Conservation (phyloP, 2,113 vertebrate species). For the Phylloscopus trochilus region DNA sequence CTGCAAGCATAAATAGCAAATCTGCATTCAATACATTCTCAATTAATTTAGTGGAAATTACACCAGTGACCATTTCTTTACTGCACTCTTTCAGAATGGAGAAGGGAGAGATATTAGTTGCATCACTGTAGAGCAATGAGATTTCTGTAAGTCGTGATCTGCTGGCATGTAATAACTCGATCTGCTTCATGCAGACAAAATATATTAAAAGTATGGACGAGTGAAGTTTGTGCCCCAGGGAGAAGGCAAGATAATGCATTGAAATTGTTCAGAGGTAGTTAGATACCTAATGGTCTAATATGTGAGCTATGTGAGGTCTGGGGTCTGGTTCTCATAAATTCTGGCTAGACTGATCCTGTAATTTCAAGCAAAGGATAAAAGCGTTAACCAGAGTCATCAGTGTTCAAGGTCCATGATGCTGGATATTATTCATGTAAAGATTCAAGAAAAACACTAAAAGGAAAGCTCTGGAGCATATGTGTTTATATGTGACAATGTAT, state of each 20-base stretch:
- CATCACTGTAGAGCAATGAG: slow-evolving; percentile 71
- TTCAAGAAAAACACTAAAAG: slow-evolving; percentile 72
- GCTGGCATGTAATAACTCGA: slow-evolving; percentile 81
- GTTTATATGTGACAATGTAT: not conserved
- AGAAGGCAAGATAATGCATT: slow-evolving; percentile 84
- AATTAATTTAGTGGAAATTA: slow-evolving; percentile 63
- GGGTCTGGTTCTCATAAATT: slow-evolving; percentile 88
- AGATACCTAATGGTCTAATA: slow-evolving; percentile 89
- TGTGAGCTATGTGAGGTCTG: slow-evolving; percentile 85
- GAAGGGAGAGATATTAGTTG: slow-evolving; percentile 62
- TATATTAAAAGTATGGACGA: slow-evolving; percentile 87
- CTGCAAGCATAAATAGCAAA: slow-evolving; percentile 51
- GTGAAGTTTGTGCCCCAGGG: slow-evolving; percentile 85
- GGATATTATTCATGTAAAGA: slow-evolving; percentile 76
- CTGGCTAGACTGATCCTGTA: slow-evolving; percentile 88
- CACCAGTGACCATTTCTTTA: slow-evolving; percentile 51
- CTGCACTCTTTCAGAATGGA: slow-evolving; percentile 13
- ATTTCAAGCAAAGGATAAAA: slow-evolving; percentile 85
- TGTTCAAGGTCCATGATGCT: slow-evolving; percentile 78
- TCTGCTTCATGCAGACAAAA: slow-evolving; percentile 85
- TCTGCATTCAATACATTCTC: slow-evolving; percentile 15
- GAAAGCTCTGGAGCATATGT: slow-evolving; percentile 39
- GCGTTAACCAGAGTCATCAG: slow-evolving; percentile 80
- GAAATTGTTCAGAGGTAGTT: slow-evolving; percentile 88
- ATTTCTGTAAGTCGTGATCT: slow-evolving; percentile 80